Conservation (phyloP, 2,113 vertebrate genomes). For the Heteronetta atricapilla region DNA sequence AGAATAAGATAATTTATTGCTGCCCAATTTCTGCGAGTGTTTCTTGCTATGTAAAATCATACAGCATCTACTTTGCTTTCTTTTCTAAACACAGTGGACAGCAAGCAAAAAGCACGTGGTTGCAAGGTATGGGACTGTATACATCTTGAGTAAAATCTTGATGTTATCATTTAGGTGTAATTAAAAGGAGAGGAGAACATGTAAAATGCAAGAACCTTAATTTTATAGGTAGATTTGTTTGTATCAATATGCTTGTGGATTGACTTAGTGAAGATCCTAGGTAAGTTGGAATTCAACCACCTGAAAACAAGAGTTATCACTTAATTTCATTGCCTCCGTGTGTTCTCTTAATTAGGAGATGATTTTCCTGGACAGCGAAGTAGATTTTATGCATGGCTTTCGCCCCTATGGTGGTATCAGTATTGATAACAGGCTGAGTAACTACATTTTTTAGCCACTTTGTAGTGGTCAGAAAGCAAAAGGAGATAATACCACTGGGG, state of each 20-base stretch:
- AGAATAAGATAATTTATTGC: background rate
- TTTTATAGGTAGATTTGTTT: background rate
- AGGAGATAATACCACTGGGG: background rate
- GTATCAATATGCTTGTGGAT: background rate
- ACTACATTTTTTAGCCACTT: background rate
- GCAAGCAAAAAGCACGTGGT: background rate
- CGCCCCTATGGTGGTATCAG: background rate
- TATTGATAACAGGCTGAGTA: background rate
- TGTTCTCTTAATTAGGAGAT: background rate
- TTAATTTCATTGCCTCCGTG: background rate
- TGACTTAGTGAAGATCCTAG: background rate
- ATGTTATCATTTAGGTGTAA: background rate
- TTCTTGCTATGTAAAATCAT: background rate
- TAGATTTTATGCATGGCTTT: background rate
- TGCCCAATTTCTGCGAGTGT: background rate
- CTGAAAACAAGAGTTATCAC: background rate
- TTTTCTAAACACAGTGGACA: background rate
- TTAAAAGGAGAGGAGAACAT: background rate
- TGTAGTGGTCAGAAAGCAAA: background rate
- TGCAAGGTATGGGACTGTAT: background rate
- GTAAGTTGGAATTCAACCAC: background rate
- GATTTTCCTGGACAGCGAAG: background rate
- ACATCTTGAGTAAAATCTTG: background rate
- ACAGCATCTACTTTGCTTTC: background rate
- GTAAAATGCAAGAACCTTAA: background rate